Conservation (phyloP, 2,113 vertebrate genomes). For the Trogon melanurus region DNA sequence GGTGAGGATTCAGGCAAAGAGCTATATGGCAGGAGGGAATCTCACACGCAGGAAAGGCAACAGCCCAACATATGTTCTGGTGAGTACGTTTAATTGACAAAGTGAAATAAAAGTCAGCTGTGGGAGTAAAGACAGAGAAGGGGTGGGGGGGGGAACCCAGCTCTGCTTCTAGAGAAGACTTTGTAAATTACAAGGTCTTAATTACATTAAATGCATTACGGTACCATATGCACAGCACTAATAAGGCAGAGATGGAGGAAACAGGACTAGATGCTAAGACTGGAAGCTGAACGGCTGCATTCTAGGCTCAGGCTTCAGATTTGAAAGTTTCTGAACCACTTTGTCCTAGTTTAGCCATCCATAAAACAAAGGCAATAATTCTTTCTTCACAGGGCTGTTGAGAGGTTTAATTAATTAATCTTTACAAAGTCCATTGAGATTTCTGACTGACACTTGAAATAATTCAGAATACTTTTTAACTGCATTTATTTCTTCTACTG, state of each 20-base stretch:
- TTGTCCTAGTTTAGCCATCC: slow-evolving; percentile 48
- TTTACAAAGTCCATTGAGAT: slow-evolving; percentile 45
- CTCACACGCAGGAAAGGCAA: slow-evolving; percentile 51
- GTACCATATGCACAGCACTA: slow-evolving; percentile 20
- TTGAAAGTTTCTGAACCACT: slow-evolving; percentile 6
- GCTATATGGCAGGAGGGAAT: background rate
- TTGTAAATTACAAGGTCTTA: slow-evolving; percentile 51
- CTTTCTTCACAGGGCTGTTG: slow-evolving; percentile 42
- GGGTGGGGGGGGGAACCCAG: background rate
- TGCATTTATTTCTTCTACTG: slow-evolving; percentile 4
- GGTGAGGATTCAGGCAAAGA: background rate
- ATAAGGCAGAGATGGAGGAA: slow-evolving; percentile 37
- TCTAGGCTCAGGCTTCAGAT: background rate
- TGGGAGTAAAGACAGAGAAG: slow-evolving; percentile 26
- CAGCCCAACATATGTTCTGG: slow-evolving; percentile 23
- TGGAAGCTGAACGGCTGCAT: background rate
- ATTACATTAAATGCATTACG: slow-evolving; percentile 48
- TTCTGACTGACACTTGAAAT: slow-evolving; percentile 51
- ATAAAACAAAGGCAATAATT: slow-evolving; percentile 55
- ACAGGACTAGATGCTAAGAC: background rate
- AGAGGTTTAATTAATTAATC: slow-evolving; percentile 63
- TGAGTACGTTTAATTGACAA: slow-evolving; percentile 47
- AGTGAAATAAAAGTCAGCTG: slow-evolving; percentile 53
- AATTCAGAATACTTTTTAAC: slow-evolving; percentile 27
- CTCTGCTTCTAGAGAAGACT: slow-evolving; percentile 32